Evolutionary conservation across 2,797 vertebrate species (phyloP).

Genomic region (Xenopus petersii): DNA sequence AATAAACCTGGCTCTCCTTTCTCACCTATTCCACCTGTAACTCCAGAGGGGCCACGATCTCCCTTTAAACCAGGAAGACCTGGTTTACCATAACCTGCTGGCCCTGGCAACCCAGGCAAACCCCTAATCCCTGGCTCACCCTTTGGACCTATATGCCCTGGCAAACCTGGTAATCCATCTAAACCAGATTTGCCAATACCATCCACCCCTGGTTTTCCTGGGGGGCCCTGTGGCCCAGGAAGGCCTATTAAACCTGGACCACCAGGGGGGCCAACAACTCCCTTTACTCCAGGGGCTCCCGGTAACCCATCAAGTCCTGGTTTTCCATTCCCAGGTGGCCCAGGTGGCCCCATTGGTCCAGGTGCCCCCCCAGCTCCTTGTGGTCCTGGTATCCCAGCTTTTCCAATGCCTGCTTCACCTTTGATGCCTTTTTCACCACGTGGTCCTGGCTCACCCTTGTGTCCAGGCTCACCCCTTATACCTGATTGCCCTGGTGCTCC

Average conservation of each 20-base stretch:
- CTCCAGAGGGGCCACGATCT: constrained; percentile 81
- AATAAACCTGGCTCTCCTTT: constrained; percentile 83
- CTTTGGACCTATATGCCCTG: constrained; percentile 76
- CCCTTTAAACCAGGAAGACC: constrained; percentile 86
- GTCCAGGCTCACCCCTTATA: constrained; percentile 81
- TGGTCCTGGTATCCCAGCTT: constrained; percentile 76
- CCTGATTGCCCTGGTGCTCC: constrained; percentile 83
- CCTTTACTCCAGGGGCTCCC: constrained; percentile 79
- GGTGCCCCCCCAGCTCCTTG: constrained; percentile 75
- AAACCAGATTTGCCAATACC: constrained; percentile 78
- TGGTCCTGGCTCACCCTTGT: constrained; percentile 76
- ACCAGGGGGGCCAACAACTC: constrained; percentile 79
- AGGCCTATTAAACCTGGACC: constrained; percentile 73
- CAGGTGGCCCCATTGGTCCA: constrained; percentile 74
- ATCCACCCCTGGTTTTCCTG: constrained; percentile 77
- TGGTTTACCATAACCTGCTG: constrained; percentile 88
- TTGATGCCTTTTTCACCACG: constrained; percentile 84
- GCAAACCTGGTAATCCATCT: constrained; percentile 80
- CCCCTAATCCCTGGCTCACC: constrained; percentile 79
- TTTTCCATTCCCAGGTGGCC: constrained; percentile 76
- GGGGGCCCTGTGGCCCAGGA: constrained; percentile 73
- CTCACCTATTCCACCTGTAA: constrained; percentile 79
- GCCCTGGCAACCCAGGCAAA: constrained; percentile 80
- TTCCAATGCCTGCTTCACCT: constrained; percentile 90
- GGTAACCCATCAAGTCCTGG: constrained; percentile 78